Percentiles rank a stretch among this genome's conserved stretches.
Conservation (phyloP, 2,888 invertebrate species). For the Eurytoma californica region DNA sequence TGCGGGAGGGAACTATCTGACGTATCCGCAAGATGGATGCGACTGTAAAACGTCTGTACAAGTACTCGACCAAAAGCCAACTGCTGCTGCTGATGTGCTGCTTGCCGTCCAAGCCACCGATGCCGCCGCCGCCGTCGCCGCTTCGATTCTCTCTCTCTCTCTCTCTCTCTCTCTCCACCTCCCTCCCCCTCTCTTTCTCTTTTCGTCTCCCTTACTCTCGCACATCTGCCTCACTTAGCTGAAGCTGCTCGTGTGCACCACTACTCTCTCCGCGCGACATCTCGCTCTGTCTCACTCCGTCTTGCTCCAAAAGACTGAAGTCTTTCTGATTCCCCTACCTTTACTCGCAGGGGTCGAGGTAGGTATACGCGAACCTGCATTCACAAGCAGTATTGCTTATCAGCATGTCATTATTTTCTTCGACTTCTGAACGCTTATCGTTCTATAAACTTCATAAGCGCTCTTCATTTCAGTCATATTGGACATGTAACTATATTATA, state of each 20-base stretch:
- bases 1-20: too few species aligned
- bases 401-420: too few species aligned
- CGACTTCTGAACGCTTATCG: too few species aligned
- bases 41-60: conserved; percentile 25
- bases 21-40: background rate
- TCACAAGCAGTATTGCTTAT: too few species aligned
- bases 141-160: background rate
- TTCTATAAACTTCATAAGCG: too few species aligned
- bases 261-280: background rate
- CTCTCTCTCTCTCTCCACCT: conserved; percentile 5
- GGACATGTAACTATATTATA: too few species aligned
- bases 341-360: too few species aligned
- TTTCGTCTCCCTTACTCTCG: background rate
- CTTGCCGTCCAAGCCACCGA: conserved; percentile 13
- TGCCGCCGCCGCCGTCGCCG: conserved; percentile 4
- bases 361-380: too few species aligned
- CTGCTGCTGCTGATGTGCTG: conserved; percentile 34
- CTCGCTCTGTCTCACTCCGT: background rate
- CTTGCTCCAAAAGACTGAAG: background rate
- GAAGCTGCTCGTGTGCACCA: background rate
- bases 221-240: conserved; percentile 7
- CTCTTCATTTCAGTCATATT: too few species aligned
- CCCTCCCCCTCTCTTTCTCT: conserved; percentile 21
- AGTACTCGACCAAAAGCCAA: conserved; percentile 49
- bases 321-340: too few species aligned